A percentile compares a stretch with the other conserved stretches of the same genome.
Conservation (phyloP, 1,140 invertebrate species). For the Diorhabda carinulata region DNA sequence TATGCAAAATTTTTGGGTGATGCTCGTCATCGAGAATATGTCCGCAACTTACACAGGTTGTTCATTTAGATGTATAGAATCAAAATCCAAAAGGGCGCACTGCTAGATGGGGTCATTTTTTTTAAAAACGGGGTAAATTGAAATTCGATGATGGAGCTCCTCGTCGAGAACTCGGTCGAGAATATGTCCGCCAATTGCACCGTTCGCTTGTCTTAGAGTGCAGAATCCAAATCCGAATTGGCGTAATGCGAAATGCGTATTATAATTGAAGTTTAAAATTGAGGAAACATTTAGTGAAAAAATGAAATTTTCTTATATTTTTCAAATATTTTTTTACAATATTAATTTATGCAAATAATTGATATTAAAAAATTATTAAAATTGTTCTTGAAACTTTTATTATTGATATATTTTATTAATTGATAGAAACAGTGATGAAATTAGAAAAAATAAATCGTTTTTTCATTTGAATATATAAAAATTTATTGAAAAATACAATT, state of each 20-base stretch:
- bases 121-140: background rate
- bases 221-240: too few species aligned
- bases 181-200: too few species aligned
- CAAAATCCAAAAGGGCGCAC: background rate
- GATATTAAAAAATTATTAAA: background rate
- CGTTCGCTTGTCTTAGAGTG: too few species aligned
- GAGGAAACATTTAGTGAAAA: background rate
- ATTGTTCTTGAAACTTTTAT: background rate
- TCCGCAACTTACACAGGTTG: too few species aligned
- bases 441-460: background rate
- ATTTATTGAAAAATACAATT: too few species aligned
- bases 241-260: too few species aligned
- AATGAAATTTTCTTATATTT: background rate
- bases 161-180: too few species aligned
- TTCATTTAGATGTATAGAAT: background rate
- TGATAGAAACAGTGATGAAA: background rate
- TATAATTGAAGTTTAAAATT: too few species aligned
- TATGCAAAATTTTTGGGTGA: too few species aligned
- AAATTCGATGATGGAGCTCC: background rate
- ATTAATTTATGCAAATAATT: background rate
- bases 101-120: background rate
- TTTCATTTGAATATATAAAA: too few species aligned
- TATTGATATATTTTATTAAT: background rate
- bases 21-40: too few species aligned
- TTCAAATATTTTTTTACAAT: background rate